Percentiles rank a stretch among this genome's conserved stretches.
phyloP scores from a whole-genome alignment of 2,888 invertebrate genomes.

The Mythimna impura region DNA sequence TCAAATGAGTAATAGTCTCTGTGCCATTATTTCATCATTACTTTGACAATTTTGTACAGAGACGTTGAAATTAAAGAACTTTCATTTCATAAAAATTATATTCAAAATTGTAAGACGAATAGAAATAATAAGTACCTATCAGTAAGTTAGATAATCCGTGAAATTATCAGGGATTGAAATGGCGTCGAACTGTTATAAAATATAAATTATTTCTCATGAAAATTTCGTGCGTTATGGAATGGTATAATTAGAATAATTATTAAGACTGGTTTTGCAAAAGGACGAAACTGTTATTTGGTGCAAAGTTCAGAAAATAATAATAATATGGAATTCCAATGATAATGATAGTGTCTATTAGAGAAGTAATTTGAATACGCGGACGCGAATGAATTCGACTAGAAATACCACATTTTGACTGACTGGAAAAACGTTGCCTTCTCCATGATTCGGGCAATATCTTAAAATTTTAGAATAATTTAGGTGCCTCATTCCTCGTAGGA shows the following conservation, averaged over 20 bases:
- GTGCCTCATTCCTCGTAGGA: neutral
- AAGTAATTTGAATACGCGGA: conserved; percentile 27
- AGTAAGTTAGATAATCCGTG: conserved; percentile 44
- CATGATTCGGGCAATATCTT: neutral
- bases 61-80: conserved; percentile 29
- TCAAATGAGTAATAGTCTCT: conserved; percentile 21
- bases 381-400: conserved; percentile 26
- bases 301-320: conserved; percentile 46
- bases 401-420: conserved; percentile 13
- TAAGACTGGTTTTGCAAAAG: conserved; percentile 48
- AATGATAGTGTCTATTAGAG: conserved; percentile 33
- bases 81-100: conserved; percentile 28
- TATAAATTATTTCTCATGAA: conserved; percentile 50
- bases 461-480: too few species aligned
- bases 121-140: conserved; percentile 25
- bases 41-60: conserved; percentile 38
- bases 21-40: conserved; percentile 32
- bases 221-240: conserved; percentile 43
- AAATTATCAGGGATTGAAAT: conserved; percentile 44
- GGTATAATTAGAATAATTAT: conserved; percentile 30
- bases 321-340: conserved; percentile 38
- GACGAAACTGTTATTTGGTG: conserved; percentile 40
- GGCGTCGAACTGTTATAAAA: conserved; percentile 39
- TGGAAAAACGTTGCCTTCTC: neutral
- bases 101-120: conserved; percentile 24